Conservation (phyloP, 2,797 vertebrate genomes). For the Neostethus bicornis region DNA sequence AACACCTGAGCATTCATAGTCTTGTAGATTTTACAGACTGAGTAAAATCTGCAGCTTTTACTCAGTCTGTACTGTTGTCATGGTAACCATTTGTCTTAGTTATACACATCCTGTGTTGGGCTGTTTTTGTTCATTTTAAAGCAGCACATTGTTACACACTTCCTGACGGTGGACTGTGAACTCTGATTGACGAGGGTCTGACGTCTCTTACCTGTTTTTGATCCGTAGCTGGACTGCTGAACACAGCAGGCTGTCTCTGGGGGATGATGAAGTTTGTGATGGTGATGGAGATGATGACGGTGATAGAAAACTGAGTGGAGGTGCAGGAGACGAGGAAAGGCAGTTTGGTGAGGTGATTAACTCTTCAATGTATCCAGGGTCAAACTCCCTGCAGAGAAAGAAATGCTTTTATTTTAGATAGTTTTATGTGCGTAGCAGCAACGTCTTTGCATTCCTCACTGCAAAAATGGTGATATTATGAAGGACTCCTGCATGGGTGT, state of each 20-base stretch:
- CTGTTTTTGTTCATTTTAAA: no score
- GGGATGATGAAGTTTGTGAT: neutral
- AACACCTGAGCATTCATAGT: no score
- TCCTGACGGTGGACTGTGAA: neutral
- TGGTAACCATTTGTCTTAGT: no score
- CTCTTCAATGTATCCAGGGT: slow-evolving; percentile 54
- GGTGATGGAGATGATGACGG: neutral
- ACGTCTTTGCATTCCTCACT: no score
- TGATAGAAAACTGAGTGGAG: neutral
- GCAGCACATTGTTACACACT: no score
- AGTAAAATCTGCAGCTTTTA: no score
- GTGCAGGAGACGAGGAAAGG: slow-evolving; percentile 15
- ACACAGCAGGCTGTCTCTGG: slow-evolving; percentile 30
- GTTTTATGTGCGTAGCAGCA: no score
- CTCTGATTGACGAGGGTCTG: neutral
- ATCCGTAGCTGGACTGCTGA: slow-evolving; percentile 60
- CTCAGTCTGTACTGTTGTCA: no score
- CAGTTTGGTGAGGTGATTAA: slow-evolving; percentile 30
- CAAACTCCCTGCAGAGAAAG: slow-evolving; percentile 51
- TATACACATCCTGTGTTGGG: no score
- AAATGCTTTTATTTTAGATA: neutral
- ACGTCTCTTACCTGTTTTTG: slow-evolving; percentile 58
- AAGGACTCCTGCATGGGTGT: no score
- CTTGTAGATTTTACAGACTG: no score
- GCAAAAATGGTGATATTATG: no score